A percentile compares a stretch with the other conserved stretches of the same genome.
Conservation (phyloP, 2,888 invertebrate genomes). For the Tenthredo amoena region DNA sequence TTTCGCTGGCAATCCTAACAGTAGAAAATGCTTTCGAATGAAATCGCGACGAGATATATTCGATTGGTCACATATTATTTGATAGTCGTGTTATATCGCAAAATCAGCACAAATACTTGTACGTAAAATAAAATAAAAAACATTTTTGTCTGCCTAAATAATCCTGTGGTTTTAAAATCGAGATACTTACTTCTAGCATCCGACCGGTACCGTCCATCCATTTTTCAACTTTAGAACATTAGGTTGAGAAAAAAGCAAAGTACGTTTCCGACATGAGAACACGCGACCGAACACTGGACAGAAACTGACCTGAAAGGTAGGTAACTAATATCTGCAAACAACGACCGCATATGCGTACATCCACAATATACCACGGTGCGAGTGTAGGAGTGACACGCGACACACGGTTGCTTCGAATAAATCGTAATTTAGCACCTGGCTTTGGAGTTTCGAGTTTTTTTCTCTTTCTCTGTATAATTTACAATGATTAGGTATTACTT, state of each 20-base stretch:
- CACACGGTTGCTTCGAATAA: neutral
- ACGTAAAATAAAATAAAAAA: neutral
- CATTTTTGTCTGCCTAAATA: neutral
- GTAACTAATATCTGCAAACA: neutral
- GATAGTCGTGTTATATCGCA: neutral
- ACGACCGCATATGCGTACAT: neutral
- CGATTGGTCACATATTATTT: neutral
- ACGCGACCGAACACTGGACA: neutral
- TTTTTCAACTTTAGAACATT: neutral
- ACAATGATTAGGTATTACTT: neutral
- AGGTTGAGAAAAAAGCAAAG: neutral
- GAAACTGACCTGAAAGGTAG: neutral
- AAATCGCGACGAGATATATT: neutral
- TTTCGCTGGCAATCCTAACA: neutral
- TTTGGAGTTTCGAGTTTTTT: neutral
- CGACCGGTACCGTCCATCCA: neutral
- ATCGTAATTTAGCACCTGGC: conserved; percentile 14
- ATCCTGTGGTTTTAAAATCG: neutral
- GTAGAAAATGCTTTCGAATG: neutral
- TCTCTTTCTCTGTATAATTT: neutral
- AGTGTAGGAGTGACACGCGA: conserved; percentile 12
- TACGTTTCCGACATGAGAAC: neutral
- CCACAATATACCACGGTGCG: neutral
- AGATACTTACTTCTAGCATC: neutral
- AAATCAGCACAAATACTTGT: neutral